Conservation (phyloP, 2,888 invertebrate species). For the Acrobeloides nanus region DNA sequence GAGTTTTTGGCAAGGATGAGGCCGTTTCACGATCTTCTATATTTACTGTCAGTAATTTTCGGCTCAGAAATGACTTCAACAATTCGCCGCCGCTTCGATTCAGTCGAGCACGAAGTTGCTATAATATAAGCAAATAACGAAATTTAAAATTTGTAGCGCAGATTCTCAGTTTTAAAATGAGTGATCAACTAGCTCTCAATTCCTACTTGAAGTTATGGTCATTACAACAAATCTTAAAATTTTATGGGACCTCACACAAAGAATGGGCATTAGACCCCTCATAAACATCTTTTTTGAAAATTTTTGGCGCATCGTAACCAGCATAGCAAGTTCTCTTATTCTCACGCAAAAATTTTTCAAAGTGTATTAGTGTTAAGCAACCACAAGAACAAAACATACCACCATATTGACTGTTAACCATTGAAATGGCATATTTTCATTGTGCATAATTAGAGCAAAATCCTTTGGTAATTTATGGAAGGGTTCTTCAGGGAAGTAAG, state of each 20-base stretch:
- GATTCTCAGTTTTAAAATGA: too few relatives aligned
- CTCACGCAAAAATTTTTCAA: too few relatives aligned
- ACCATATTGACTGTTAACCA: constrained; percentile 33
- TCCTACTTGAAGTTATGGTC: too few relatives aligned
- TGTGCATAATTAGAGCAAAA: constrained; percentile 29
- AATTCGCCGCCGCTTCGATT: constrained; percentile 30
- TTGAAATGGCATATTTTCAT: constrained; percentile 29
- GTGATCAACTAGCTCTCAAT: too few relatives aligned
- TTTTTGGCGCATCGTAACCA: not conserved
- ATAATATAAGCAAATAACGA: constrained; percentile 6
- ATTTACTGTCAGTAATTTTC: constrained; percentile 21
- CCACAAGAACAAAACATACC: constrained; percentile 10
- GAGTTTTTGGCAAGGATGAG: constrained; percentile 13
- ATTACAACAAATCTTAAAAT: too few relatives aligned
- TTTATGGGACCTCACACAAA: too few relatives aligned
- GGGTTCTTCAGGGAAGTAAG: constrained; percentile 33
- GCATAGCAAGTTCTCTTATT: too few relatives aligned
- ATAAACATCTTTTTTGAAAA: not conserved
- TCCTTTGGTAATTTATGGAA: constrained; percentile 27
- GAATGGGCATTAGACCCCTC: too few relatives aligned
- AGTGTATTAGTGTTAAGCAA: too few relatives aligned
- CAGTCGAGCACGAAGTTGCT: constrained; percentile 36
- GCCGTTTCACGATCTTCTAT: constrained; percentile 18
- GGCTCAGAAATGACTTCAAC: constrained; percentile 24
- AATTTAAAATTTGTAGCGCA: not conserved